phyloP scores from a whole-genome alignment of 2,888 invertebrate species.

The Dasypolia templi region DNA sequence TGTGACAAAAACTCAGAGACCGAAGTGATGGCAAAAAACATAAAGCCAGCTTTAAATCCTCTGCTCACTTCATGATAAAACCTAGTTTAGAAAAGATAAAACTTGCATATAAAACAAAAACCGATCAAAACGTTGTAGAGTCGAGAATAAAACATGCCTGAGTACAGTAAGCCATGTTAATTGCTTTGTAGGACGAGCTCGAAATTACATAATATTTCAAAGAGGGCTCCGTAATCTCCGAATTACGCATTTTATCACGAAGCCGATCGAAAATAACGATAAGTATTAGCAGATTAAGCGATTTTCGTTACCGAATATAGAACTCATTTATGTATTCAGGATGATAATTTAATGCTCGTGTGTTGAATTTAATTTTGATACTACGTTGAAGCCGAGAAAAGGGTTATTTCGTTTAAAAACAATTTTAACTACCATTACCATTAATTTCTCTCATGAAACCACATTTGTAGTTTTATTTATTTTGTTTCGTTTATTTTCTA shows the following conservation, averaged over 20 bases:
- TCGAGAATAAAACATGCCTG: conserved; percentile 50
- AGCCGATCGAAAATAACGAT: conserved; percentile 66
- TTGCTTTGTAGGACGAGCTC: conserved; percentile 58
- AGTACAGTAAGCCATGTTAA: conserved; percentile 64
- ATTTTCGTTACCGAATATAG: conserved; percentile 36
- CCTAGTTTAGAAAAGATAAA: conserved; percentile 2
- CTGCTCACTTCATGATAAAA: neutral
- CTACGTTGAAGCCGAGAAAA: neutral
- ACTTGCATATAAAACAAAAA: conserved; percentile 35
- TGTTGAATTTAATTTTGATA: conserved; percentile 20
- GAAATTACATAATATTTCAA: conserved; percentile 70
- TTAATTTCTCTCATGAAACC: neutral
- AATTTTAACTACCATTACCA: neutral
- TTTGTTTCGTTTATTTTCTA: conserved; percentile 10
- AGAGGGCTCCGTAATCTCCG: conserved; percentile 67
- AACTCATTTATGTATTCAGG: conserved; percentile 33
- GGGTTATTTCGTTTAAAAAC: conserved; percentile 1
- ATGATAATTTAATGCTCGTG: conserved; percentile 14
- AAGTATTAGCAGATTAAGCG: conserved; percentile 44
- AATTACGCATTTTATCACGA: conserved; percentile 79
- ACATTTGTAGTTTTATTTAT: conserved; percentile 1
- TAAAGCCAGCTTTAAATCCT: neutral
- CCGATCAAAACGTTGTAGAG: conserved; percentile 30
- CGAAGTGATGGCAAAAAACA: neutral
- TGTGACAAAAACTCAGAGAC: neutral